Conservation (phyloP, 2,888 invertebrate genomes). For the Gandaritis pyraliata region DNA sequence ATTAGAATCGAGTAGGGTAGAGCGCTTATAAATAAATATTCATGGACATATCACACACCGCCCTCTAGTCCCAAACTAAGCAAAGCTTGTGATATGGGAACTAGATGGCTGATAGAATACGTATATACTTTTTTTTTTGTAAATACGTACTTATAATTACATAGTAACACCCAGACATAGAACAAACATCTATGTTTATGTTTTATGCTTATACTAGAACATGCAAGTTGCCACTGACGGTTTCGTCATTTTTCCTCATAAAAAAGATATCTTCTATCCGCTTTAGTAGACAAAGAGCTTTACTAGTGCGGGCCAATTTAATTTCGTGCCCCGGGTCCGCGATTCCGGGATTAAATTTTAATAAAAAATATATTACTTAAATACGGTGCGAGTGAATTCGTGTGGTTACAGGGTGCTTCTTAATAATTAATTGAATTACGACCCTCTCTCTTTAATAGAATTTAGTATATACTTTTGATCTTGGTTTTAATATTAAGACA, state of each 20-base stretch:
- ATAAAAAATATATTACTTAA: constrained; percentile 42
- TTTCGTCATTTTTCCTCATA: not conserved
- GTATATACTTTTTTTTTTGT: too few relatives aligned
- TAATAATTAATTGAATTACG: constrained; percentile 37
- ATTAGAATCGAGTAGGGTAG: too few relatives aligned
- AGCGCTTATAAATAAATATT: too few relatives aligned
- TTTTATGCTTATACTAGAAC: too few relatives aligned
- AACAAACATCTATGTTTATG: too few relatives aligned
- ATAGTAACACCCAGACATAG: too few relatives aligned
- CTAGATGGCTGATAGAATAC: too few relatives aligned
- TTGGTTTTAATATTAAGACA: constrained; percentile 21
- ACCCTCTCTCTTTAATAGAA: constrained; percentile 20
- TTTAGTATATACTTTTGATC: constrained; percentile 15
- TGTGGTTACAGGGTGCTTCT: constrained; percentile 27
- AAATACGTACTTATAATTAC: too few relatives aligned
- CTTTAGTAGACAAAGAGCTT: not conserved
- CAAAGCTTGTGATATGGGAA: too few relatives aligned
- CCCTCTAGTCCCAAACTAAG: too few relatives aligned
- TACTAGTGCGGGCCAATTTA: constrained; percentile 34
- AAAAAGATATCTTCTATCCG: not conserved
- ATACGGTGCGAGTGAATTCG: constrained; percentile 31
- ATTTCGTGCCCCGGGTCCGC: constrained; percentile 26
- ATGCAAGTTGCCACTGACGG: too few relatives aligned
- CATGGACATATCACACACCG: too few relatives aligned
- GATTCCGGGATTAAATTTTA: constrained; percentile 41